Base-by-base conservation (phyloP, 2,888 invertebrate genomes). In the Coelogynopora nodosa region DNA sequence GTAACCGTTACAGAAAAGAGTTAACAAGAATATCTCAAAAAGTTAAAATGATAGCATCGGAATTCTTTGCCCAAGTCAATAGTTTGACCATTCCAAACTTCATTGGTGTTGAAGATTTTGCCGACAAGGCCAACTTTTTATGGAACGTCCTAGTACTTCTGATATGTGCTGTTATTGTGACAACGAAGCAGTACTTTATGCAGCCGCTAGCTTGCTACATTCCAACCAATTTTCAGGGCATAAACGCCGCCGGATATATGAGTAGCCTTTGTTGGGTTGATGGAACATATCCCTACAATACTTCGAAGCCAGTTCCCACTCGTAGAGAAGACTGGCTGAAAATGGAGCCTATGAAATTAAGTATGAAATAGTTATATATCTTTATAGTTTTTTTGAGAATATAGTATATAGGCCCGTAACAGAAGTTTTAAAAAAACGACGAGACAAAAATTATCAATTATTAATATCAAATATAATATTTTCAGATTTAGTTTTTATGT, bases 201-300 rank as follows among this genome's bases (percentile, higher is more conserved):
- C 31, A 29, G 2, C 87, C 87, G 30, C 29, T 86, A 23, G 67
- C 86, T 28, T 86, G 87, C 31, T 86, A 67, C 49, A 28, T 86
- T 27, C 81, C 87, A n/a, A 86, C 49, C 2, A 13, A 28, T 2
- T 18, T 86, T 1, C 30, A 49, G 0, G 87, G 87, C 2, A 49
- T 30, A 29, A 86, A 86, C 74, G 67, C 80, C 1, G 87, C 67
- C n/a, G 67, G 67, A 5, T 86, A 86, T 67, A 30, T 86, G 23
- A 86, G 84, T n/a, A 86, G 85, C 27, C 67, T 86, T 18, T 86
- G 87, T 28, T 86, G 87, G 87, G 87, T 86, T 5, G 87, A 86
- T 29, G 87, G 87, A 49, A 86, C 87, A 2, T 67, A 67, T 86
- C 87, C 87, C 0, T 2, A 30, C 85, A 86, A 86, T 86, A 27